Evolutionary conservation across 2,888 invertebrate species (phyloP).

Genomic region (Lepeophtheirus nordmannii): DNA sequence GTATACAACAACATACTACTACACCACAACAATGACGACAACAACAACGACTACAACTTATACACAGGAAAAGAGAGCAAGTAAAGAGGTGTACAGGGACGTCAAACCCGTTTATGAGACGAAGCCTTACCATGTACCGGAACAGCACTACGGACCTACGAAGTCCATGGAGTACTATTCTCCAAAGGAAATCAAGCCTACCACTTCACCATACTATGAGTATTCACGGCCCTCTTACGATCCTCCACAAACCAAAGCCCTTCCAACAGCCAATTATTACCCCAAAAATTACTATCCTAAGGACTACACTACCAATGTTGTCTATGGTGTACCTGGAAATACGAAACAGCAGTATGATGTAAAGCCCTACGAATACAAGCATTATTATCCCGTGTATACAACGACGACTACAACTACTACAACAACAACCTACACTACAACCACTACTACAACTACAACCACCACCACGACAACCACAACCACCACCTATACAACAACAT

Average conservation of each 20-base stretch:
- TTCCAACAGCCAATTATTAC: not conserved
- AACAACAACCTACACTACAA: not conserved
- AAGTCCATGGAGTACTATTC: not conserved
- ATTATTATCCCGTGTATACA: not conserved
- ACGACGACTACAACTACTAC: not conserved
- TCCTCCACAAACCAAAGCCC: not conserved
- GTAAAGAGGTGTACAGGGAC: not conserved
- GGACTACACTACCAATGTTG: not conserved
- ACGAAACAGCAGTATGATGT: not conserved
- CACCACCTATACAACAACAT: not conserved
- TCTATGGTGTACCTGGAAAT: not conserved
- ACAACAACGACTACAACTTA: not conserved
- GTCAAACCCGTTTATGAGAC: not conserved
- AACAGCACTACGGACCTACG: not conserved
- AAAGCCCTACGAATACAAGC: not conserved
- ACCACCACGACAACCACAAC: not conserved
- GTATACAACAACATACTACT: not conserved
- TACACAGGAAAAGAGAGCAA: not conserved
- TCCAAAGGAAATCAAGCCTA: not conserved
- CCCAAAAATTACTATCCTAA: not conserved
- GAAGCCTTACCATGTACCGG: not conserved
- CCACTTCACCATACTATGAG: not conserved
- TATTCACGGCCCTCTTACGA: not conserved
- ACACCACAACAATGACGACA: not conserved
- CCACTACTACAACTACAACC: not conserved